Base-by-base conservation (phyloP, 2,797 vertebrate genomes). In the Peromyscus nudipes region DNA sequence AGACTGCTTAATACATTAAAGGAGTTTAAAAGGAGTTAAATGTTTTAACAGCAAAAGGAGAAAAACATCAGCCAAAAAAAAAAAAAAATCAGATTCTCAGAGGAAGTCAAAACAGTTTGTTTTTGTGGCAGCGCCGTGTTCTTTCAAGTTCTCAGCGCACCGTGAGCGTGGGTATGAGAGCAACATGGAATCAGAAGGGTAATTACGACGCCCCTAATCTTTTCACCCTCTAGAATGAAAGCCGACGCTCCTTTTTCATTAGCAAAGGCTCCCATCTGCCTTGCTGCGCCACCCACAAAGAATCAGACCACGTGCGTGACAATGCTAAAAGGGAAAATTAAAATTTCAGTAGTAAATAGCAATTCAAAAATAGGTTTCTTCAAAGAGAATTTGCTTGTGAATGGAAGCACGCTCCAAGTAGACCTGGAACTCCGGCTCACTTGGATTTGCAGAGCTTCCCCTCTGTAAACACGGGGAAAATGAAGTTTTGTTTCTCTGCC, bases 261-360 rank as follows among this genome's bases (percentile, higher is more conserved):
- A 93, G 94, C 46, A 23, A 90, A 84, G 89, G 84, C 60, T 75
- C 84, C 96, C 96, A 85, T 91, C 96, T 95, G 94, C 96, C 92
- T 96, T 13, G n/a, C 62, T 81, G n/a, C 91, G 82, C 91, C 96
- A 27, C 96, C 96, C 96, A 92, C 95, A 40, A 91, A 79, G 95
- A 94, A 46, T 83, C 84, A 88, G 64, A 31, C 89, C 89, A 92
- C 60, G 17, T 60, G 60, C 83, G 89, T 96, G 92, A 92, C 92
- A 81, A 92, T 73, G 62, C 91, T 86, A 81, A 85, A 82, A 89
- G 88, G 82, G n/a, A 94, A 92, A 97, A 95, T 91, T 93, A 95
- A 98, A 86, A 89, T 95, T 73, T 88, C 81, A 43, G 91, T 96
- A 97, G 96, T 96, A 97, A 97, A 96, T 91, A 96, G 91, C 82